Percentiles rank a stretch among this genome's conserved stretches.
These are phyloP conservation scores for Lamprotornis superbus DNA, from an alignment of 2,113 vertebrate species.

Conservation along the genomic window DNA sequence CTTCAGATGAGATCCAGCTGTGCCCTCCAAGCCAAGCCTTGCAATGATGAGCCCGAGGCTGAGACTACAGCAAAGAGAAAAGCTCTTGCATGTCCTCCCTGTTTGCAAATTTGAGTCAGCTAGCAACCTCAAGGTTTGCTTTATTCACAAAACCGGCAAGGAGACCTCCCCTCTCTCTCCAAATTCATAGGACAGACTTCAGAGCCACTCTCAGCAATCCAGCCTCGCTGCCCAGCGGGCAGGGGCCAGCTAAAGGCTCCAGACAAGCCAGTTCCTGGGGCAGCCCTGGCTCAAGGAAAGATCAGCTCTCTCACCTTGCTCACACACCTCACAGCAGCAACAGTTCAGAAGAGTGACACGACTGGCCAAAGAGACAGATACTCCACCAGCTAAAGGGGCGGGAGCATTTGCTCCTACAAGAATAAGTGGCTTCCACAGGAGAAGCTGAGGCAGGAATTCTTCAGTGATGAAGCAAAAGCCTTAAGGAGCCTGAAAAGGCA, in stretches of 20 bases:
- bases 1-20: constrained; percentile 25
- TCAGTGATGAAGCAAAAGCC: neutral
- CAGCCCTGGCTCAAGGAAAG: neutral
- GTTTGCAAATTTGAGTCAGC: neutral
- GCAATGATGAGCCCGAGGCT: rapidly evolving
- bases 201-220: neutral
- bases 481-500: neutral
- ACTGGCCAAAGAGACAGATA: neutral
- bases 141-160: neutral
- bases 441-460: neutral
- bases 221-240: neutral
- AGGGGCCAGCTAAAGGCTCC: neutral
- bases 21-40: neutral
- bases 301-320: neutral
- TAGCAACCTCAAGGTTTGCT: neutral
- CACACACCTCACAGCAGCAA: neutral
- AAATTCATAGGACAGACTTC: neutral
- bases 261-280: neutral
- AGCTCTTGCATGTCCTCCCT: neutral
- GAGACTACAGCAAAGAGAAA: neutral
- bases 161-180: neutral
- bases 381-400: neutral
- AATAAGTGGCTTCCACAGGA: neutral
- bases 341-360: neutral
- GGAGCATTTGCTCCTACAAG: neutral